Evolutionary conservation across 2,888 invertebrate species (phyloP).

Genomic region (Girardia tigrina): DNA sequence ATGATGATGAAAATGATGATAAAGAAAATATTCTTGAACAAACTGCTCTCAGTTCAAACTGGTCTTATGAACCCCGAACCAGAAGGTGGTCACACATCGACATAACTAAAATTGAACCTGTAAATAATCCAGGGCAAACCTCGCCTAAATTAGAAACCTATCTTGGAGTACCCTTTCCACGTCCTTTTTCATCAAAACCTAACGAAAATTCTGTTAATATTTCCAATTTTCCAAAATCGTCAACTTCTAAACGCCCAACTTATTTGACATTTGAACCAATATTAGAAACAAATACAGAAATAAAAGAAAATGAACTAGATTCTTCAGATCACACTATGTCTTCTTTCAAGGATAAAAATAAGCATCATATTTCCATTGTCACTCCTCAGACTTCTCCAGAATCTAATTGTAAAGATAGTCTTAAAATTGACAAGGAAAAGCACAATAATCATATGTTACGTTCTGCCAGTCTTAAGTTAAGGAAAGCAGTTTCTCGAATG

Average conservation of each 20-base stretch:
- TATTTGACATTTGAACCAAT: background rate
- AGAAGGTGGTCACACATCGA: slow-evolving; percentile 69
- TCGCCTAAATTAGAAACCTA: background rate
- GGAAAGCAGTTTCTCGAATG: slow-evolving; percentile 32
- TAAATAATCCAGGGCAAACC: background rate
- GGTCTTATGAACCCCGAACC: slow-evolving; percentile 81
- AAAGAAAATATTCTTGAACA: slow-evolving; percentile 57
- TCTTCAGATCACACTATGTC: background rate
- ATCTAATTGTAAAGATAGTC: background rate
- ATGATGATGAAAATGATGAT: slow-evolving; percentile 51
- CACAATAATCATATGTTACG: background rate
- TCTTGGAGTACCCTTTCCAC: background rate
- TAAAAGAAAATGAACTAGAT: too few relatives aligned
- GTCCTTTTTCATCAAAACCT: background rate
- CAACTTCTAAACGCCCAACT: background rate
- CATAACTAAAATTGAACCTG: background rate
- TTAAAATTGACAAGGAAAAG: background rate
- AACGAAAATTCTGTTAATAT: background rate
- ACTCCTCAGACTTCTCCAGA: background rate
- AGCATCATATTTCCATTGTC: background rate
- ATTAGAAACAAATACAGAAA: background rate
- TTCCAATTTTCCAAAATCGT: background rate
- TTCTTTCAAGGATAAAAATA: background rate
- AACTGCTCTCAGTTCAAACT: slow-evolving; percentile 71
- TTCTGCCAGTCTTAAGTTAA: slow-evolving; percentile 33